A percentile compares a stretch with the other conserved stretches of the same genome.
phyloP scores from a whole-genome alignment of 2,113 vertebrate species.

The Oreotrochilus melanogaster region DNA sequence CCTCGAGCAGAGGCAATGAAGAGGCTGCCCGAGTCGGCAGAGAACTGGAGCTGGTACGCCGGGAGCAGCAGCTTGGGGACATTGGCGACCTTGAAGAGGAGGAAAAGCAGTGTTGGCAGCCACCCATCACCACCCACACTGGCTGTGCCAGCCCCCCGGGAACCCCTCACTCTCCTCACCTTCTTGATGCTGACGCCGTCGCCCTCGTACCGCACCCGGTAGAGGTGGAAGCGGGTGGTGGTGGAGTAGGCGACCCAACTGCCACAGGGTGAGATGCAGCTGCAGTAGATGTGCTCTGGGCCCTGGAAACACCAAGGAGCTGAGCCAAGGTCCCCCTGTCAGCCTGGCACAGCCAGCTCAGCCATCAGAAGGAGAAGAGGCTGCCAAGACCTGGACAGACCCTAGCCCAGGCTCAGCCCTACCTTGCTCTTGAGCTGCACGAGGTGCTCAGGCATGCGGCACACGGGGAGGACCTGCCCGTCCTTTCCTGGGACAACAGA shows the following conservation, averaged over 20 bases:
- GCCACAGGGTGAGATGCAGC: constrained; percentile 89
- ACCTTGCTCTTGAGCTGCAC: constrained; percentile 95
- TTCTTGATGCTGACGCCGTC: constrained; percentile 80
- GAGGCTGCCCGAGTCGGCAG: constrained; percentile 84
- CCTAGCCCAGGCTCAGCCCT: neutral
- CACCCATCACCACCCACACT: accelerated
- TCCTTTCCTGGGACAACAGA: constrained; percentile 79
- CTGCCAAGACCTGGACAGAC: accelerated
- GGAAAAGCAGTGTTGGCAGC: neutral
- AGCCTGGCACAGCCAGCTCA: accelerated
- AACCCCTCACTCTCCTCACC: constrained; percentile 72
- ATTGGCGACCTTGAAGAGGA: constrained; percentile 80
- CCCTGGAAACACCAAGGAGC: constrained; percentile 73
- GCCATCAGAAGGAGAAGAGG: neutral
- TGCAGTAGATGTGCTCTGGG: constrained; percentile 89
- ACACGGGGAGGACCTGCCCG: constrained; percentile 84
- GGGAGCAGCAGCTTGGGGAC: constrained; percentile 80
- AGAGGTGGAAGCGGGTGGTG: constrained; percentile 83
- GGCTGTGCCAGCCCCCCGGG: accelerated
- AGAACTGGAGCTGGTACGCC: constrained; percentile 89
- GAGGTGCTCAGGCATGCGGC: constrained; percentile 88
- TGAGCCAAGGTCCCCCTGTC: neutral
- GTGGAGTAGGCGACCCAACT: constrained; percentile 90
- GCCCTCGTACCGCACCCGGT: constrained; percentile 75
- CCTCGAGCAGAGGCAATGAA: constrained; percentile 83